Evolutionary conservation across 2,888 invertebrate species (phyloP), one percentile per base, ranked within the genome.

Genomic region (Eustalomyia histrio): DNA sequence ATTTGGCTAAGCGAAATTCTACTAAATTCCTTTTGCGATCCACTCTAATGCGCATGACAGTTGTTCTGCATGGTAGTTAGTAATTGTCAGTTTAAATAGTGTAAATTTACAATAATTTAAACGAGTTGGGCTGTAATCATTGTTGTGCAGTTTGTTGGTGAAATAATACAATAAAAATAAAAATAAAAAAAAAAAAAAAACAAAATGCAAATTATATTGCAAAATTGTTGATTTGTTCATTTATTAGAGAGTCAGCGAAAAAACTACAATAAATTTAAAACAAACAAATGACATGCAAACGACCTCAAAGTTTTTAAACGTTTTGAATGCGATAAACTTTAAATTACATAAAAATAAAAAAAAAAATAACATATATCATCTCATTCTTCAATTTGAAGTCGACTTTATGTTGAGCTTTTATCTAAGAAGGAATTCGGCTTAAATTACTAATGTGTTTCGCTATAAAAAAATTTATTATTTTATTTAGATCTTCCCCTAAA

Each of bases 61-160:
- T 29, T 29, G 29, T 6, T 29, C 29, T 29, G 1, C 7, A 29
- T 29, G 29, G 29, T 29, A 29, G 29, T 29, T 29, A 21, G 43
- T 60, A 55, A 67, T 39, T 57, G 67, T 50, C 60, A 73, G 47
- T 67, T 72, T 39, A 68, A 73, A 47, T 6, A 53, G 24, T 65
- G 43, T 60, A 65, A 65, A 64, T 71, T 60, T 35, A 53, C 43
- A 72, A 78, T 65, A 43, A 55, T 78, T 72, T 39, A 33, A 78
- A 78, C 47, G 24, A 72, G 21, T 55, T 65, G 72, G 67, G 72
- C 60, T 67, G 71, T 29, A 29, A 29, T 29, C 47, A 47, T 61
- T 73, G 74, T 67, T 81, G 81, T 79, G 78, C 81, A 74, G 65
- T 81, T 81, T 71, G 78, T 81, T 81, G 65, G 8, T 78, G 43